These are phyloP conservation scores for Abscondita cerata DNA, from an alignment of 2,888 invertebrate species.

Conservation along the genomic window DNA sequence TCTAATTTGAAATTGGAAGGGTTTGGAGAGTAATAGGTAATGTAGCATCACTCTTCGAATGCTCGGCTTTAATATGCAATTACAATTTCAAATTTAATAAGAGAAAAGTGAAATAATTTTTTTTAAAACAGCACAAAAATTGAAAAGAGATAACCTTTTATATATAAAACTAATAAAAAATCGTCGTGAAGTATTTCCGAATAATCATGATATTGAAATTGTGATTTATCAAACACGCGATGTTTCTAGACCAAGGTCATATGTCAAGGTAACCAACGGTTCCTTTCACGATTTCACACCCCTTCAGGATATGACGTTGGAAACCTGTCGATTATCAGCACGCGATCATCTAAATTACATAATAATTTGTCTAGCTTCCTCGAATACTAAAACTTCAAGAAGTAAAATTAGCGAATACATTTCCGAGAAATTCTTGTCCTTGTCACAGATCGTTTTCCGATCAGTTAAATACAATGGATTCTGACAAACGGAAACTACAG, in stretches of 20 bases:
- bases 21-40: no score
- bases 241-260: conserved; percentile 23
- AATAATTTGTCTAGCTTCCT: conserved; percentile 26
- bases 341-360: conserved; percentile 26
- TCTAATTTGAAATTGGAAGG: no score
- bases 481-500: no score
- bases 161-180: background rate
- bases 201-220: conserved; percentile 16
- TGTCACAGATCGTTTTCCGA: no score
- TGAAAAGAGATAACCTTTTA: no score
- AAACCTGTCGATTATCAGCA: conserved; percentile 23
- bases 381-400: background rate
- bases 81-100: no score
- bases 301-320: conserved; percentile 30
- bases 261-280: conserved; percentile 26
- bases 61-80: no score
- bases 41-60: no score
- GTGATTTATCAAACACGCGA: conserved; percentile 26
- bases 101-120: no score
- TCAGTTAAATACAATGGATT: no score
- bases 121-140: no score
- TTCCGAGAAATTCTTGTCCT: no score
- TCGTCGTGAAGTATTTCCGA: conserved; percentile 11
- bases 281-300: conserved; percentile 27
- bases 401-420: background rate